Base-by-base conservation (phyloP, 2,888 invertebrate genomes). In the Drosophila phalerata region DNA sequence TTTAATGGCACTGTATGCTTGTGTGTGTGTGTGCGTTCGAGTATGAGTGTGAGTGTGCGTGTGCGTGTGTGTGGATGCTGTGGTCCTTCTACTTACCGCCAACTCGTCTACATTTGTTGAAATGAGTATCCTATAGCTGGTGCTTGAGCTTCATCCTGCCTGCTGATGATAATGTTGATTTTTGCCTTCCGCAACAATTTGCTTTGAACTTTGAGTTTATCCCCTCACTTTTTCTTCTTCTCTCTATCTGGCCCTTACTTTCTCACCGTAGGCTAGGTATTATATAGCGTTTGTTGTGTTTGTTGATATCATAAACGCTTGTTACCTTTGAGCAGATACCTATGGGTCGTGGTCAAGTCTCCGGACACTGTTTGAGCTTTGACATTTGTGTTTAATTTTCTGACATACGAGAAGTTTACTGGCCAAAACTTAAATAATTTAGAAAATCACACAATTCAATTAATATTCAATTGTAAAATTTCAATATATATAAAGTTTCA, bases 101-200 rank as follows among this genome's bases (percentile, higher is more conserved):
- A 42, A 47, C 63, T 62, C 61, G 65, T 78, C 76, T 73, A 72
- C 88, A 85, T 85, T 88, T 69, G 61, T 43, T 61, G 55, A 70
- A 58, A 72, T 73, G 75, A 69, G 86, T 83, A 78, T 83, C 84
- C 86, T 69, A 68, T 84, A 66, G 72, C 65, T 57, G 56, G 51
- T 73, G 64, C 68, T 57, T 56, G 67, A 70, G 77, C 42, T 55
- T 62, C 68, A 69, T 73, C 70, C 83, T 68, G 72, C 64, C 52
- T 80, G 73, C 69, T 79, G 81, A 86, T 81, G 85, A 88, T 88
- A 88, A 88, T 85, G 85, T 81, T 85, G 85, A 89, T 89, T 85
- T 81, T 84, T 85, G 89, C 76, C 89, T 85, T 89, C 89, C 85
- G 87, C 89, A 85, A 85, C 88, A 89, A 85, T 85, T 85, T 89